Base-by-base conservation (phyloP, 2,113 vertebrate species). In the Tympanuchus pallidicinctus region DNA sequence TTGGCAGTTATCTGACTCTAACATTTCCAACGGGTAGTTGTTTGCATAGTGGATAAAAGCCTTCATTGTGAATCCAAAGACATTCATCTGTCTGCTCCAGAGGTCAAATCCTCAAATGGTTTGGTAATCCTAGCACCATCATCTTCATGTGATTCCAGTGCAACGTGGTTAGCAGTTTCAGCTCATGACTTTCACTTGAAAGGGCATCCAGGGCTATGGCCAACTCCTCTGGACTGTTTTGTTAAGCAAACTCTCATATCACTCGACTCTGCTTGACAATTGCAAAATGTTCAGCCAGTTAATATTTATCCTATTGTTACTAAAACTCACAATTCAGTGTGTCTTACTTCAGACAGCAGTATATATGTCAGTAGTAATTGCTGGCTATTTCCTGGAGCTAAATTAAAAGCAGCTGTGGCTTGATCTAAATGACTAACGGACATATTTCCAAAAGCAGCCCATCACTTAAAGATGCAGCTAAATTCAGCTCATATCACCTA, bases 251-350 rank as follows among this genome's bases (percentile, higher is more conserved):
- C 86, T 94, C 59, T 59, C 4, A 0, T 92, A 93, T 94, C 95
- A 88, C 89, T 78, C 90, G 89, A 88, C 94, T 95, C 94, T 95
- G 75, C 93, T 94, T 95, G 93, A 91, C 38, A 94, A 63, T 93
- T 96, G 89, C 92, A 91, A 90, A 94, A 92, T 74, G 64, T 52
- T 54, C 59, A 60, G 45, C 64, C 92, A 57, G 93, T 92, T 96
- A 93, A 95, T 96, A 74, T 92, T 96, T 92, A 89, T 93, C 85
- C 61, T 69, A 70, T 92, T 94, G 87, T 94, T 86, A 77, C 69
- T 43, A 86, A 85, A 92, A 84, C 14, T 63, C 78, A 56, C 71
- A 88, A 60, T 86, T 77, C 78, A 38, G 30, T 8, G 36, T 59
- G 34, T n/a, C 74, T 84, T 72, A 19, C 57, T 87, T 80, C 47